phyloP scores from a whole-genome alignment of 2,797 vertebrate genomes.

The Hippocampus kuda region DNA sequence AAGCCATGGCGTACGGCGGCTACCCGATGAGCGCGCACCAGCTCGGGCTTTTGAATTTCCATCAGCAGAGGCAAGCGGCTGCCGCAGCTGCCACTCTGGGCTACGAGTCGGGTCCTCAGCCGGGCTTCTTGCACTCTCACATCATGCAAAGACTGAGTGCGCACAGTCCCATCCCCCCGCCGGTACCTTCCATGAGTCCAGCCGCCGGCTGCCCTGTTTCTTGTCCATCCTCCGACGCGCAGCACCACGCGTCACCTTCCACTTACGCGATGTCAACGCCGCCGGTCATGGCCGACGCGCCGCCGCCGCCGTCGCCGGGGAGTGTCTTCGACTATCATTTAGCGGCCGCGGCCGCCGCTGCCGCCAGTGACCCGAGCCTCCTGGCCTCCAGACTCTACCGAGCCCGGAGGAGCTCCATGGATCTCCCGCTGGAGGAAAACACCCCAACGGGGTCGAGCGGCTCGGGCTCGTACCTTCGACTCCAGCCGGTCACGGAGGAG shows the following conservation, averaged over 20 bases:
- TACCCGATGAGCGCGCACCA: constrained; percentile 69
- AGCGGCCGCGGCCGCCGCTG: constrained; percentile 67
- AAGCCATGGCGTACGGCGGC: constrained; percentile 76
- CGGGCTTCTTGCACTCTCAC: constrained; percentile 78
- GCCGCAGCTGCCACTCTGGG: constrained; percentile 66
- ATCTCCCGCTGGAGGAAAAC: constrained; percentile 78
- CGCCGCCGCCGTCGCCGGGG: constrained; percentile 55
- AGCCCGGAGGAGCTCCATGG: constrained; percentile 77
- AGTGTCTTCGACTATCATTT: constrained; percentile 89
- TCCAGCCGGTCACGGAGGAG: constrained; percentile 94
- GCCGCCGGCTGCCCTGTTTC: constrained; percentile 36
- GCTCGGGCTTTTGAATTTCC: constrained; percentile 72
- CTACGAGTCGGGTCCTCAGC: constrained; percentile 71
- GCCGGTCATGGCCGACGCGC: constrained; percentile 67
- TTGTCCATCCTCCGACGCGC: constrained; percentile 55
- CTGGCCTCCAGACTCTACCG: constrained; percentile 71
- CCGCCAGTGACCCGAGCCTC: constrained; percentile 55
- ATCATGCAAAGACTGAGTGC: constrained; percentile 73
- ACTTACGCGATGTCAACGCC: constrained; percentile 84
- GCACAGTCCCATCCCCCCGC: constrained; percentile 71
- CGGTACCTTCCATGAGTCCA: constrained; percentile 63
- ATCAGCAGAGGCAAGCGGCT: constrained; percentile 71
- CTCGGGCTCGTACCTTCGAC: constrained; percentile 70
- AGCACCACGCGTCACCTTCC: constrained; percentile 62
- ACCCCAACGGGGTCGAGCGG: constrained; percentile 47